Conservation (phyloP, 1,140 invertebrate genomes). For the Teleogryllus occipitalis region DNA sequence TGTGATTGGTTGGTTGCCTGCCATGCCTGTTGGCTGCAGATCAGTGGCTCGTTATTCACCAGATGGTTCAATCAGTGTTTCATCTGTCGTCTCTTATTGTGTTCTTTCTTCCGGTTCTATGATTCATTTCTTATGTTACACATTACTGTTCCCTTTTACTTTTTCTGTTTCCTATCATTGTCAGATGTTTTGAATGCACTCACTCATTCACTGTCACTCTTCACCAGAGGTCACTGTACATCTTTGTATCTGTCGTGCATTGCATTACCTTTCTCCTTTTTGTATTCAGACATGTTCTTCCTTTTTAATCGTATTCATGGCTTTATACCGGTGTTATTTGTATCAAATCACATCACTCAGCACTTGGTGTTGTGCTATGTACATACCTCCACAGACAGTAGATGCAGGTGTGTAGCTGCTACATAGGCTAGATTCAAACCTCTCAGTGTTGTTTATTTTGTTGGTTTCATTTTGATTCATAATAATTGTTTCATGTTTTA, state of each 20-base stretch:
- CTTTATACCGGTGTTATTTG: not conserved
- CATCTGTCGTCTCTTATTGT: constrained; percentile 22
- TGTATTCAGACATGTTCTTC: not conserved
- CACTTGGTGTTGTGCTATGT: constrained; percentile 3
- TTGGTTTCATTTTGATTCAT: not conserved
- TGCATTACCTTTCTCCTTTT: not conserved
- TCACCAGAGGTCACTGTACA: not conserved
- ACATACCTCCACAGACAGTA: not conserved
- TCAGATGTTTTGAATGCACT: constrained; percentile 7
- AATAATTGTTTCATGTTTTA: not conserved
- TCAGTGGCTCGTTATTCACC: not conserved
- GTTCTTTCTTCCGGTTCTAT: constrained; percentile 9
- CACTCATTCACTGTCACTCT: constrained; percentile 11
- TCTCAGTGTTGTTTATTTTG: not conserved
- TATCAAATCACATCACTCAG: not conserved
- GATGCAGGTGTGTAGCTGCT: not conserved
- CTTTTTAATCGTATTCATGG: not conserved
- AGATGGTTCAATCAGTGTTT: constrained; percentile 20
- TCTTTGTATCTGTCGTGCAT: not conserved
- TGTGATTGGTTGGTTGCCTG: constrained; percentile 28
- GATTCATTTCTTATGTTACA: constrained; percentile 9
- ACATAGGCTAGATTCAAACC: not conserved
- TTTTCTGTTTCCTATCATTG: constrained; percentile 5
- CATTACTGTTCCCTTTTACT: not conserved
- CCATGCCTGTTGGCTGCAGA: constrained; percentile 8